Evolutionary conservation across 2,113 vertebrate genomes (phyloP).

Genomic region (Hippoglossus stenolepis): DNA sequence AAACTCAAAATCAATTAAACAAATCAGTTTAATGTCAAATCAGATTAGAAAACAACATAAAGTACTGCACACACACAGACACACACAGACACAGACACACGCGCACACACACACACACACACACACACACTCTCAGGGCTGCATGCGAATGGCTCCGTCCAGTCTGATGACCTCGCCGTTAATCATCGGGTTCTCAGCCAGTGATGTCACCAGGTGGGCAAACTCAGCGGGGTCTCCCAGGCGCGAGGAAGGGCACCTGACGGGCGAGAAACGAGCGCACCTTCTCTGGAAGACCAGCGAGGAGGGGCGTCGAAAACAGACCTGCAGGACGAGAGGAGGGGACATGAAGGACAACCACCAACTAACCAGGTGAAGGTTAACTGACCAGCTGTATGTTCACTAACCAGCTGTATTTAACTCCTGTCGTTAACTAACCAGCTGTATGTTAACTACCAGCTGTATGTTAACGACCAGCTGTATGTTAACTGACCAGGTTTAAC

Average conservation of each 20-base stretch:
- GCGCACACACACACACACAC: background rate
- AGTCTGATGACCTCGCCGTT: slow-evolving; percentile 94
- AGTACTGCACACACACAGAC: background rate
- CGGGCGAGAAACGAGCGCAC: slow-evolving; percentile 88
- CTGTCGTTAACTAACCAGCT: slow-evolving; percentile 83
- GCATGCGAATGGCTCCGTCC: slow-evolving; percentile 94
- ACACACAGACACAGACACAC: background rate
- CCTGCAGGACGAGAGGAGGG: slow-evolving; percentile 72
- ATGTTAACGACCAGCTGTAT: too few species aligned
- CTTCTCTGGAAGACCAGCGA: slow-evolving; percentile 89
- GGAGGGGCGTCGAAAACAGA: slow-evolving; percentile 89
- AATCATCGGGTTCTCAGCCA: slow-evolving; percentile 93
- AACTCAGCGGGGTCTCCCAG: slow-evolving; percentile 90
- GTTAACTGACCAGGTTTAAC: too few species aligned
- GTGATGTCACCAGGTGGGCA: slow-evolving; percentile 89
- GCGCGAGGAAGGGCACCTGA: slow-evolving; percentile 90
- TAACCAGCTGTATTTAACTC: too few species aligned
- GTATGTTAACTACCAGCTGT: slow-evolving; percentile 35
- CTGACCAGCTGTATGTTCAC: too few species aligned
- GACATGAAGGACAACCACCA: background rate
- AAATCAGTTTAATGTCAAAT: background rate
- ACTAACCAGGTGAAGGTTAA: too few species aligned
- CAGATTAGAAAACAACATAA: background rate
- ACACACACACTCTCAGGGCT: slow-evolving; percentile 83
- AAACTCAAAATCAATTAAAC: too few species aligned